phyloP scores from a whole-genome alignment of 2,113 vertebrate species.

The Colistium nudipinnis region DNA sequence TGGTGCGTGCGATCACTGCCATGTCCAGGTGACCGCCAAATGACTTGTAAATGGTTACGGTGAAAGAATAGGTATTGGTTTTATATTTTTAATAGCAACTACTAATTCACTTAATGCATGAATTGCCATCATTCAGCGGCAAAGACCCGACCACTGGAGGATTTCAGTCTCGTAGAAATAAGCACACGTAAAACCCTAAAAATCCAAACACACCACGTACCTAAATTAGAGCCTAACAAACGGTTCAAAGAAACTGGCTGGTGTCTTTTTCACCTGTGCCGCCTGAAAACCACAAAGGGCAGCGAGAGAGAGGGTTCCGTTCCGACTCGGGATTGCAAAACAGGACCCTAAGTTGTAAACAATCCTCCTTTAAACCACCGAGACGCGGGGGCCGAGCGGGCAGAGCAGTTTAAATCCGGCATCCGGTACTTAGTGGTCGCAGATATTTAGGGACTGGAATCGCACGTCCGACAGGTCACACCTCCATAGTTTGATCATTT shows the following conservation, averaged over 20 bases:
- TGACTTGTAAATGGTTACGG: too few relatives aligned
- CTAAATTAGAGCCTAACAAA: slow-evolving; percentile 23
- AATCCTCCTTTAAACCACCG: slow-evolving; percentile 15
- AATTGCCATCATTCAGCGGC: too few relatives aligned
- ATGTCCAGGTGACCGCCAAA: neutral
- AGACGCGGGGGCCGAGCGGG: slow-evolving; percentile 15
- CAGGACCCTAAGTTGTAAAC: slow-evolving; percentile 47
- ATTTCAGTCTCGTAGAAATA: too few relatives aligned
- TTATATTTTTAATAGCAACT: too few relatives aligned
- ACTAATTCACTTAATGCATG: too few relatives aligned
- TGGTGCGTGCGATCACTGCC: neutral
- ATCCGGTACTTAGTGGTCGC: slow-evolving; percentile 4
- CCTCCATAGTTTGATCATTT: neutral
- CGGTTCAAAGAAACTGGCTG: slow-evolving; percentile 24
- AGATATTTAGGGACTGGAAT: slow-evolving; percentile 22
- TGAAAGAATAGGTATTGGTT: too few relatives aligned
- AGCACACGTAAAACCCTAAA: slow-evolving; percentile 11
- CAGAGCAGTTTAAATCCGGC: slow-evolving; percentile 31
- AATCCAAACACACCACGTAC: slow-evolving; percentile 15
- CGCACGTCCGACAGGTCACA: slow-evolving; percentile 6
- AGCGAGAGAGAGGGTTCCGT: slow-evolving; percentile 10
- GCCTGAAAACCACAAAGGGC: slow-evolving; percentile 37
- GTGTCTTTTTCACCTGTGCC: slow-evolving; percentile 22
- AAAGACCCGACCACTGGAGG: too few relatives aligned
- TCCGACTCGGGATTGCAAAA: slow-evolving; percentile 42